Evolutionary conservation across 1,140 invertebrate genomes (phyloP).

Genomic region (Apolygus lucorum): DNA sequence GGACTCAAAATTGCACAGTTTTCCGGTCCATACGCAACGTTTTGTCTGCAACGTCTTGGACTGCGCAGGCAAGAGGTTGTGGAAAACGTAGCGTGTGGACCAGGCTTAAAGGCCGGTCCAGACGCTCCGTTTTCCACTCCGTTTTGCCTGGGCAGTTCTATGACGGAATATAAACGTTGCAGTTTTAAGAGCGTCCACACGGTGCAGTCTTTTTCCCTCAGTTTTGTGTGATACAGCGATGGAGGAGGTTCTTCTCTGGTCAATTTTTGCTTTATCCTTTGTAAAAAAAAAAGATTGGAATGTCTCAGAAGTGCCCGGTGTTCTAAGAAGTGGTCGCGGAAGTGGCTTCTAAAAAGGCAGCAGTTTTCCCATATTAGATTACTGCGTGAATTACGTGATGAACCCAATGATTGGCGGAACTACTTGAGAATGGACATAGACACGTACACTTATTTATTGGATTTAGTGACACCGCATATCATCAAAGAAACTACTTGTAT

Average conservation of each 20-base stretch:
- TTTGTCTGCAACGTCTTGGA: too few species aligned
- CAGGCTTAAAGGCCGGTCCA: conserved; percentile 15
- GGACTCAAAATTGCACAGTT: too few species aligned
- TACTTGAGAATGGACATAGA: conserved; percentile 35
- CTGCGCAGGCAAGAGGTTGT: too few species aligned
- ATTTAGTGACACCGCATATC: conserved; percentile 34
- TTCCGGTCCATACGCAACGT: too few species aligned
- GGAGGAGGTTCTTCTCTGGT: conserved; percentile 13
- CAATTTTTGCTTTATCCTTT: conserved; percentile 1
- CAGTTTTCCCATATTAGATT: conserved; percentile 14
- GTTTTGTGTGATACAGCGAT: conserved; percentile 12
- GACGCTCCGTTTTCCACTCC: not conserved
- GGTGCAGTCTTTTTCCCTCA: conserved; percentile 10
- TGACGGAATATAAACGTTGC: conserved; percentile 2
- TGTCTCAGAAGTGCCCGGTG: not conserved
- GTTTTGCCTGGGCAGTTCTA: not conserved
- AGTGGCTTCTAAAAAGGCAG: conserved; percentile 16
- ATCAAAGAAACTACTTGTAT: conserved; percentile 38
- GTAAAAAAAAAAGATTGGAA: conserved; percentile 8
- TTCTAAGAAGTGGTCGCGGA: conserved; percentile 1
- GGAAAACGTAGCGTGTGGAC: too few species aligned
- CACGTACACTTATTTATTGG: conserved; percentile 32
- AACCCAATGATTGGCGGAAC: too few species aligned
- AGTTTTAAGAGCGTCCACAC: not conserved
- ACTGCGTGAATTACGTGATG: not conserved